Evolutionary conservation across 2,888 invertebrate species (phyloP), one percentile per base, ranked within the genome.

Genomic region (Torymus auratus): DNA sequence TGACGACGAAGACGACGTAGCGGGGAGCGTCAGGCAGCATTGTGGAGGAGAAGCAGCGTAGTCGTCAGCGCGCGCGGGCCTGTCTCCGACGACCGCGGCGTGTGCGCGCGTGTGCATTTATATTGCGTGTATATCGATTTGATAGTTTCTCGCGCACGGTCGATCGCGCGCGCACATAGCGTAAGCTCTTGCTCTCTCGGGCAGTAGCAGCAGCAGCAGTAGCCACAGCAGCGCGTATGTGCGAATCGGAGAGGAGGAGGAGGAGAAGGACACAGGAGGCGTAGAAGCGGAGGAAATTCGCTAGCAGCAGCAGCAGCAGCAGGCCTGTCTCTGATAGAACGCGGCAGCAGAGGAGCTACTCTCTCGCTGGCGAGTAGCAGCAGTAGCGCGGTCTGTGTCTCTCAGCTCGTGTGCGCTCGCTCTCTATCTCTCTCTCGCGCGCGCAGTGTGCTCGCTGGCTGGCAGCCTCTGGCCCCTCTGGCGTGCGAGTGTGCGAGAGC

Each of bases 41-140:
- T 41, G 41, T 41, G 41, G 41, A 41, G 41, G 41, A 41, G 41
- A 41, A 41, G 41, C 41, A 41, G 41, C 41, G 41, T 41, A 41
- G 41, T 41, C 41, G 41, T 41, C 41, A 10, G 41, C 58, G 28
- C 53, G 28, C 20, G 28, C 61, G 58, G 41, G 41, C 41, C 41
- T 41, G 41, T 41, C 41, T 41, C 41, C 41, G 41, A 41, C 41
- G 41, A 41, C 41, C 41, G 41, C 41, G 41, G 41, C 55, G 17
- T 15, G 20, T 58, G 15, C 28, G 15, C 41, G 53, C 20, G 62
- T 53, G n/a, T 62, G 52, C 70, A 64, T 56, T 28, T 41, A 65
- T 41, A 41, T 78, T 62, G 52, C 70, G 69, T 56, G 53, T 41
- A 65, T 78, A 81, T 81, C 69, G 81, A 81, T 78, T 77, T 73